Evolutionary conservation across 2,888 invertebrate genomes (phyloP), one percentile per base, ranked within the genome.

Genomic region (Pherbina coryleti): DNA sequence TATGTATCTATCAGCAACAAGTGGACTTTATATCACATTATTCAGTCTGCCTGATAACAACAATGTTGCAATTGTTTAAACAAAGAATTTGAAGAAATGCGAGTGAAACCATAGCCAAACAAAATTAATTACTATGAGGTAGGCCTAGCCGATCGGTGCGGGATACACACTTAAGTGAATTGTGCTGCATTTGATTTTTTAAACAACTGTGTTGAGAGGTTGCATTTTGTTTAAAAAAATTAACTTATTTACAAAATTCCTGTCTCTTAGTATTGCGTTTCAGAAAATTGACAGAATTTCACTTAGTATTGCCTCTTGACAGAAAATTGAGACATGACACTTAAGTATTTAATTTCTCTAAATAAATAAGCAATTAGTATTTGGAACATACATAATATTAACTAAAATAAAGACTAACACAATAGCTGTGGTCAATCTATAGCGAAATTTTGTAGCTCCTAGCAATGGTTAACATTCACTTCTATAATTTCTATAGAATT

Each of bases 211-310:
- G 44, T 14, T 44, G 64, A 34, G n/a, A 34, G 64, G 8, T 31
- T 64, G 25, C 17, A 64, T 64, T 62, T 22, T 62, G 51, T 31
- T 62, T 62, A 62, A 74, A 64, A 31, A 11, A 51, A 62, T 74
- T 74, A 60, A 49, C 44, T 51, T 60, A 28, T 64, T 73, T 62
- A 22, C 49, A 49, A 11, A 60, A 25, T 60, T 9, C 64, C 51
- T 64, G 17, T 44, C 62, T 49, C 25, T 49, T 49, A 34, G 17
- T 51, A 64, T 74, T 74, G 74, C 64, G 74, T 64, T 62, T 64
- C 31, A 74, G 64, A 37, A 37, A 37, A 37, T 37, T 37, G 8
- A 7, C n/a, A n/a, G n/a, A n/a, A n/a, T n/a, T n/a, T n/a, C n/a
- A n/a, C n/a, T n/a, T n/a, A n/a, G n/a, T n/a, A n/a, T n/a, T n/a